Conservation (phyloP, 2,113 vertebrate genomes). For the Eulacestoma nigropectus region DNA sequence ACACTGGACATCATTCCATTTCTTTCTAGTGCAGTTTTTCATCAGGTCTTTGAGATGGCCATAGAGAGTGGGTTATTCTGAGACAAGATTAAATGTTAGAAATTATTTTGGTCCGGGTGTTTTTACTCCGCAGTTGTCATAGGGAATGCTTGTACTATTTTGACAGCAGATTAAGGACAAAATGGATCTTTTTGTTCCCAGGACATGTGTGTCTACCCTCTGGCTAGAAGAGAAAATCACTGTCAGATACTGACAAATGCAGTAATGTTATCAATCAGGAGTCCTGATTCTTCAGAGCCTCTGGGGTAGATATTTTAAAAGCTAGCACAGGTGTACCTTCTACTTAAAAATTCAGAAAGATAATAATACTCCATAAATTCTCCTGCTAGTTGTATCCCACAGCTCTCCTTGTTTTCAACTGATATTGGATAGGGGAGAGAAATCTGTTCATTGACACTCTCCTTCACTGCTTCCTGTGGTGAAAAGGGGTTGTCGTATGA, state of each 20-base stretch:
- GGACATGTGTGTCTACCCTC: not conserved
- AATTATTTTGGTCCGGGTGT: rapidly evolving
- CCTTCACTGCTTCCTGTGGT: not conserved
- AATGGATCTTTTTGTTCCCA: not conserved
- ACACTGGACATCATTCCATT: not conserved
- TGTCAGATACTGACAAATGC: not conserved
- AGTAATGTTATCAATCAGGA: not conserved
- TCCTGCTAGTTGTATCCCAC: not conserved
- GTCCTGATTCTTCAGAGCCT: not conserved
- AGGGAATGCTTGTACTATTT: not conserved
- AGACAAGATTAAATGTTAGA: not conserved
- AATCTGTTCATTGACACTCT: not conserved
- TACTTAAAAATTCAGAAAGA: not conserved
- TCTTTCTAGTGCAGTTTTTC: not conserved
- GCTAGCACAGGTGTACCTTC: not conserved
- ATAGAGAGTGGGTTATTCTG: conserved; percentile 69
- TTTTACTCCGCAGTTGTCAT: not conserved
- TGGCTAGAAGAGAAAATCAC: not conserved
- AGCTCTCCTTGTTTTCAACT: not conserved
- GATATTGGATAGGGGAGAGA: not conserved
- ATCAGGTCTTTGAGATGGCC: conserved; percentile 51
- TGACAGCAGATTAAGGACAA: not conserved
- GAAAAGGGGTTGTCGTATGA: not conserved
- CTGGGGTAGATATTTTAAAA: not conserved
- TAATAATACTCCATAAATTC: not conserved